Percentiles rank a stretch among this genome's conserved stretches.
phyloP scores from a whole-genome alignment of 1,140 invertebrate genomes.

The Alviniconcha marisindica region DNA sequence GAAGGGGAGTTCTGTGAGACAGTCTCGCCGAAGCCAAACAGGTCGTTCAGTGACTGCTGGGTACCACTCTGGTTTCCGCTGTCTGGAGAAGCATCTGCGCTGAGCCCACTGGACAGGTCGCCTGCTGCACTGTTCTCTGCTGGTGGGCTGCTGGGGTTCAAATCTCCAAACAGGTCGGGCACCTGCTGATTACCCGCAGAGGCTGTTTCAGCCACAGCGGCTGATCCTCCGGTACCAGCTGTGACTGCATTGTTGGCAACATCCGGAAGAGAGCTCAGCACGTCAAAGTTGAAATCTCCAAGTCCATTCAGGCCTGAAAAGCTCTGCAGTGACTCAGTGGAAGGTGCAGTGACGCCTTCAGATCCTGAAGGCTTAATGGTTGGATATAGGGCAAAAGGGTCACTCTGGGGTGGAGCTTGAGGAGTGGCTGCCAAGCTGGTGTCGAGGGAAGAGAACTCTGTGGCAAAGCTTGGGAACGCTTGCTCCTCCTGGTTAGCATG shows the following conservation, averaged over 20 bases:
- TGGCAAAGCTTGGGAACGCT: constrained; percentile 1
- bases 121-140: background rate
- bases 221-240: background rate
- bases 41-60: background rate
- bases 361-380: background rate
- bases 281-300: constrained; percentile 11
- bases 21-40: background rate
- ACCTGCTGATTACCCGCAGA: background rate
- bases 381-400: constrained; percentile 7
- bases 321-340: background rate
- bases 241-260: background rate
- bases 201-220: no score
- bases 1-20: background rate
- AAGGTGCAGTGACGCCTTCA: background rate
- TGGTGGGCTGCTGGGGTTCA: background rate
- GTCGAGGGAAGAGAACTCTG: constrained; percentile 10
- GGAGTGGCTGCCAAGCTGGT: background rate
- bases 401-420: background rate
- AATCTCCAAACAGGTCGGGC: background rate
- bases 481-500: background rate
- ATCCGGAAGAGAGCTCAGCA: background rate
- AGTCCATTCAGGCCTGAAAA: background rate
- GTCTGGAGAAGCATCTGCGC: background rate
- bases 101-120: no score
- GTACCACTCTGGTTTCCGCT: background rate